These are phyloP conservation scores for Delichon dasypus DNA, from an alignment of 2,797 vertebrate species.

Conservation along the genomic window DNA sequence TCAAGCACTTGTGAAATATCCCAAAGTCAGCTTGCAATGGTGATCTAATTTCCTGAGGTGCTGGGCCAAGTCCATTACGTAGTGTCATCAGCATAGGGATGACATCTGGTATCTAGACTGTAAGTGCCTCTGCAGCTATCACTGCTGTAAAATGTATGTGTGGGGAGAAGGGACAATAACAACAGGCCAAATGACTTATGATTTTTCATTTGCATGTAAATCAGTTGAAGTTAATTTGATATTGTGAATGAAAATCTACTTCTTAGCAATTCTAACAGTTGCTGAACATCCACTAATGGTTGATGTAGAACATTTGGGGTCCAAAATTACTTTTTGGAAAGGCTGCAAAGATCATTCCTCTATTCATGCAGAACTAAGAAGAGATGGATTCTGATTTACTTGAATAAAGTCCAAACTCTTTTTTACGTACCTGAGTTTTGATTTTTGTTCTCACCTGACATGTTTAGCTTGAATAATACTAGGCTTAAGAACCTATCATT, in stretches of 20 bases:
- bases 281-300: not conserved
- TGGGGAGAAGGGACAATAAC: not conserved
- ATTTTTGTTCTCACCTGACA: not conserved
- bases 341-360: not conserved
- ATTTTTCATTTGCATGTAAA: not conserved
- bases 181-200: not conserved
- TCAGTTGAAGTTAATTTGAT: not conserved
- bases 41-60: slow-evolving; percentile 23
- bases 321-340: not conserved
- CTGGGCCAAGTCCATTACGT: not conserved
- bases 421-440: not conserved
- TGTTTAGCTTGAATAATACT: not conserved
- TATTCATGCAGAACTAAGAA: not conserved
- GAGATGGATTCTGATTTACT: not conserved
- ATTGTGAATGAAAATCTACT: not conserved
- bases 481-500: not conserved
- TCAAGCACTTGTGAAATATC: slow-evolving; percentile 30
- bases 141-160: not conserved
- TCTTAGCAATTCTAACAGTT: not conserved
- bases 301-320: not conserved
- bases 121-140: not conserved
- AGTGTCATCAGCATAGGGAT: not conserved
- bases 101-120: not conserved
- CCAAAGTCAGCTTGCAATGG: not conserved
- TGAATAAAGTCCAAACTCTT: not conserved